Base-by-base conservation (phyloP, 2,888 invertebrate genomes). In the Cancer borealis region DNA sequence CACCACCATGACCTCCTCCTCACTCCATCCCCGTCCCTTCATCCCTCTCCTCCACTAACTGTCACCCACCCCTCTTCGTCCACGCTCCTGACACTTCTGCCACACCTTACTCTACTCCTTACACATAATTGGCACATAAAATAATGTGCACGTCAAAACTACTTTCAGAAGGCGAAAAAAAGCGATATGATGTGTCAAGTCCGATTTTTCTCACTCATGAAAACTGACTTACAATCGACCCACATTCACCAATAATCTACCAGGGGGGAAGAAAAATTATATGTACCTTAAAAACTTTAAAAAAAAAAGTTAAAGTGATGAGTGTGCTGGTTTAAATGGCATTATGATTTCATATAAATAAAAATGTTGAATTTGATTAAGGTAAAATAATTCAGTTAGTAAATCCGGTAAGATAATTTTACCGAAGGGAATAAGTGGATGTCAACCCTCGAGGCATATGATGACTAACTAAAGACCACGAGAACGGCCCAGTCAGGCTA, bases 121-220 rank as follows among this genome's bases (percentile, higher is more conserved):
- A 26, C 79, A 79, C 79, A 14, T 79, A 79, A 79, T 79, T 79
- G 79, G 79, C 26, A 79, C 26, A 30, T 79, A 79, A 79, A 79
- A 79, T 79, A 79, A 66, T 79, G 26, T 30, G 1, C 0, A 30
- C 8, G 79, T 79, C 79, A 79, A 79, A 79, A 79, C 79, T 79
- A 79, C 79, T 30, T 21, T 4, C 5, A 30, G 79, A 26, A 26
- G 3, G 30, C 1, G 79, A 10, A 12, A 30, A 79, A 79, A 79
- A 79, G 10, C 12, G 6, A 6, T 79, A 30, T 30, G 14, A 21
- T 30, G 30, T 79, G 73, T 73, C 73, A 30, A 30, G 30, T 21
- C 12, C 8, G 12, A 79, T 30, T 79, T 30, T 30, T 79, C 4
- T 26, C 79, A 30, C 14, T 26, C 30, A 30, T 30, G 10, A 79